Base-by-base conservation (phyloP, 2,113 vertebrate species). In the Cyprinodon variegatus region DNA sequence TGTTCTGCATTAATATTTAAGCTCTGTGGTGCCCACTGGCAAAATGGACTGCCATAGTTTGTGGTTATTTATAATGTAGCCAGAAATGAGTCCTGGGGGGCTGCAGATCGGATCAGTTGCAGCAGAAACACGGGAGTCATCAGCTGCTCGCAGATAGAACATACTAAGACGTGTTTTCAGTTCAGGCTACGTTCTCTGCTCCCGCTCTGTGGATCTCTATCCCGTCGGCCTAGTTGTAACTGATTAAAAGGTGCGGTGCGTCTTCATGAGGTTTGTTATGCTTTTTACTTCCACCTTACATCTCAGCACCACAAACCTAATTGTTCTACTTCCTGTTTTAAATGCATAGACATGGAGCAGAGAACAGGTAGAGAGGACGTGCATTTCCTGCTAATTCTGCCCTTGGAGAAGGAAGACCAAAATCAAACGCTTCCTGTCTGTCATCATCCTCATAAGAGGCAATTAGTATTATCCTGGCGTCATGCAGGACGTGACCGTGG, bases 281-380 rank as follows among this genome's bases (percentile, higher is more conserved):
- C 22, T 63, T 40, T 72, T 61, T 65, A 60, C 50, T 39, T 36
- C 61, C 37, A n/a, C 48, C n/a, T 74, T 39, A 11, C 73, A 68
- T 29, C 29, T 1, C 29, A 29, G 29, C 46, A 66, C 41, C 40
- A 29, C 36, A 67, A 57, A 73, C 11, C 15, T 41, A 40, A 72
- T 70, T 11, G 57, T 59, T 29, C 45, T 38, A 3, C 9, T 20
- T 5, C 8, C 48, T 15, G 38, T 20, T 8, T 40, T 13, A 40
- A n/a, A 69, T 20, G 20, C 64, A 22, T 38, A 73, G 73, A 74
- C 45, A 46, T 76, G 38, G 76, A 70, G 62, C 53, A 70, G 57
- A 53, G 65, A 76, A 84, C 81, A 81, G 74, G 41, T 71, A 82
- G 17, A 71, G 66, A 69, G 81, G 74, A 76, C 76, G 65, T 71